Percentiles rank a stretch among this genome's conserved stretches.
Evolutionary conservation across 2,888 invertebrate genomes (phyloP).

Genomic region (Phlogophora meticulosa): DNA sequence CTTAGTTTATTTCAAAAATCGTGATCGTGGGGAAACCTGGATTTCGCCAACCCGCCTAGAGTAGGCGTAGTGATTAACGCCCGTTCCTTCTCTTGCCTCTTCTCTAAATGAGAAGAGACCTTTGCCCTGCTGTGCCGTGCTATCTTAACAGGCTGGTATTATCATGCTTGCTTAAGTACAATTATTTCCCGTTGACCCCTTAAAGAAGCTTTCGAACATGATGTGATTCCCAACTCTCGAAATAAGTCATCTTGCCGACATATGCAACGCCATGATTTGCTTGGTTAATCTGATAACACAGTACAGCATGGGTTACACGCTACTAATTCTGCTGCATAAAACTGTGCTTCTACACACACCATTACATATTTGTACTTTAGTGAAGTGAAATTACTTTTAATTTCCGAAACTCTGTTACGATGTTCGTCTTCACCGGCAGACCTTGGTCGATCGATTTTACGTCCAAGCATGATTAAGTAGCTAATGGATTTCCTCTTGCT

Average conservation of each 20-base stretch:
- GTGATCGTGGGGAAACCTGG: too few relatives aligned
- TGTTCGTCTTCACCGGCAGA: conserved; percentile 30
- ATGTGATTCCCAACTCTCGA: background rate
- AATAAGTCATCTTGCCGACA: background rate
- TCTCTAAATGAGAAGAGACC: too few relatives aligned
- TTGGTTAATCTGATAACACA: background rate
- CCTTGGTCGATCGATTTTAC: conserved; percentile 54
- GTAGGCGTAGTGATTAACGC: too few relatives aligned
- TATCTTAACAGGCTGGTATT: too few relatives aligned
- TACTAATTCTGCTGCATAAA: too few relatives aligned
- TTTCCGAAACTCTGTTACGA: conserved; percentile 33
- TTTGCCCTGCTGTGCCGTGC: too few relatives aligned
- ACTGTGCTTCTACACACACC: background rate
- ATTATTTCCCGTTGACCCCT: background rate
- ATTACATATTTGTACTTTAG: background rate
- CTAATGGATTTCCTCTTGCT: conserved; percentile 42
- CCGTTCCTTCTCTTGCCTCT: too few relatives aligned
- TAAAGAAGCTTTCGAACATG: conserved; percentile 4
- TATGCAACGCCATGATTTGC: background rate
- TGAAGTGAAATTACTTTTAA: conserved; percentile 23
- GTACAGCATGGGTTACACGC: too few relatives aligned
- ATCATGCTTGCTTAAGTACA: too few relatives aligned
- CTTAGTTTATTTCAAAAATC: too few relatives aligned
- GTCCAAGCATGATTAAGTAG: conserved; percentile 47
- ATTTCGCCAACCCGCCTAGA: too few relatives aligned